These are phyloP conservation scores for Drosophila nr. fundita DNA, from an alignment of 2,888 invertebrate species.

Conservation along the genomic window DNA sequence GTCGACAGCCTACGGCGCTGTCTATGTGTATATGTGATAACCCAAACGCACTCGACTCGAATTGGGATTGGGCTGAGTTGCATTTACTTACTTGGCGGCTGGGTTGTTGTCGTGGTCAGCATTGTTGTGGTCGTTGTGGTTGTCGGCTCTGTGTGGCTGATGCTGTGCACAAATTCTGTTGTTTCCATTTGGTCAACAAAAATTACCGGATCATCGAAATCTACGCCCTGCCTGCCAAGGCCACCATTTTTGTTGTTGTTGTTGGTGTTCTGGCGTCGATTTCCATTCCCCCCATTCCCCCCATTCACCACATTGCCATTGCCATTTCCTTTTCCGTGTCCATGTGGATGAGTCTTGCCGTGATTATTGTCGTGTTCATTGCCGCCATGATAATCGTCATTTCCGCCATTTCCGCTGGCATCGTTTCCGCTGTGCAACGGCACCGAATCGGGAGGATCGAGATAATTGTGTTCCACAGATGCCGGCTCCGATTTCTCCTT, in stretches of 20 bases:
- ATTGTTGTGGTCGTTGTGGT: constrained; percentile 85
- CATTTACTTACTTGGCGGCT: constrained; percentile 86
- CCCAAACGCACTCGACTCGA: constrained; percentile 2
- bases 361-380: constrained; percentile 63
- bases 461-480: constrained; percentile 85
- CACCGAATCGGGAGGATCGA: constrained; percentile 84
- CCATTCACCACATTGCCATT: constrained; percentile 37
- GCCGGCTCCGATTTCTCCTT: constrained; percentile 83
- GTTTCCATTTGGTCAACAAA: constrained; percentile 85
- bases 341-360: constrained; percentile 50
- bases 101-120: constrained; percentile 87
- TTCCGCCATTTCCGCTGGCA: constrained; percentile 84
- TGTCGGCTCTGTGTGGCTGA: constrained; percentile 84
- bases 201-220: constrained; percentile 84
- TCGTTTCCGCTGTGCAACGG: constrained; percentile 84
- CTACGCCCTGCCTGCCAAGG: constrained; percentile 65
- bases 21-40: not conserved
- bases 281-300: constrained; percentile 41
- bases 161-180: constrained; percentile 85
- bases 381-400: constrained; percentile 83
- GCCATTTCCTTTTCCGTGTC: constrained; percentile 55
- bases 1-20: constrained; percentile 3
- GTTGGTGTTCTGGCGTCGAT: constrained; percentile 39
- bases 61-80: constrained; percentile 38
- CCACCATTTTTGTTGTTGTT: constrained; percentile 35